Conservation (phyloP, 2,113 vertebrate genomes). For the Acrocephalus kingi region DNA sequence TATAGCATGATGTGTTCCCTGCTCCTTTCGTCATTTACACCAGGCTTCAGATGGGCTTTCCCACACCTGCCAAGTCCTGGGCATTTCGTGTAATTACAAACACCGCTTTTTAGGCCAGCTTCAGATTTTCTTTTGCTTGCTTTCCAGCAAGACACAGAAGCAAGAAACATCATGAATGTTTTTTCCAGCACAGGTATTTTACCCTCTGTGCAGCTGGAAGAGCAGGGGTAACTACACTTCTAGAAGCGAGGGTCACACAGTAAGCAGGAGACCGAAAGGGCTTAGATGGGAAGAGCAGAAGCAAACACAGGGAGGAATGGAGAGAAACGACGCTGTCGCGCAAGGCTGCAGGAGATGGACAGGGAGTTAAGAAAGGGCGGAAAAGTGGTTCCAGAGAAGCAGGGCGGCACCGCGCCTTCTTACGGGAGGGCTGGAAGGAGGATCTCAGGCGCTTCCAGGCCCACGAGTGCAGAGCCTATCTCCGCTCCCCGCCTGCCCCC, state of each 20-base stretch:
- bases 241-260: accelerated
- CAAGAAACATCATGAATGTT: accelerated
- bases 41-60: neutral
- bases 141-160: neutral
- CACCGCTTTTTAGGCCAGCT: accelerated
- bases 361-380: neutral
- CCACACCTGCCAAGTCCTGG: no score
- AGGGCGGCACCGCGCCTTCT: no score
- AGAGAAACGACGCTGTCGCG: neutral
- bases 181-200: neutral
- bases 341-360: neutral
- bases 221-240: no score
- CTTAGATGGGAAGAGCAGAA: neutral
- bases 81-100: neutral
- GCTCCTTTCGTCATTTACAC: neutral
- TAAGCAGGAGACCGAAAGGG: accelerated
- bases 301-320: neutral
- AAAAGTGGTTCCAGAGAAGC: neutral
- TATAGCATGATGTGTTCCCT: accelerated
- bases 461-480: neutral
- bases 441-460: neutral
- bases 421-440: neutral
- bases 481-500: neutral
- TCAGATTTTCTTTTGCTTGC: neutral
- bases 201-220: neutral